These are phyloP conservation scores for Chascanopsetta lugubris DNA, from an alignment of 2,113 vertebrate genomes.

Conservation along the genomic window DNA sequence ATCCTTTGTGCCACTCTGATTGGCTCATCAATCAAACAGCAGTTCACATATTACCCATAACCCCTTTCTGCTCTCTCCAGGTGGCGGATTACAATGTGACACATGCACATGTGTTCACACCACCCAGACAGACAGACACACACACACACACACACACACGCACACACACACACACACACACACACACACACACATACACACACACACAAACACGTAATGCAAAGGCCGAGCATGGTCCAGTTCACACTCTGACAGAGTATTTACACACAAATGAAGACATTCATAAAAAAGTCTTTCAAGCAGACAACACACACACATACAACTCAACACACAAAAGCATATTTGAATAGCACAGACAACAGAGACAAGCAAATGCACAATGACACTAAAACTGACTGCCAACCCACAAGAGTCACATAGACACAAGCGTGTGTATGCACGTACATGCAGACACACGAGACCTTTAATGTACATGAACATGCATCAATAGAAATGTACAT, in stretches of 20 bases:
- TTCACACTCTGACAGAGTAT: not conserved
- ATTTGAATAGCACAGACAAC: no score
- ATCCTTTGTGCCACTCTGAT: slow-evolving; percentile 82
- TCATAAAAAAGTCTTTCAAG: no score
- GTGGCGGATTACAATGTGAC: slow-evolving; percentile 71
- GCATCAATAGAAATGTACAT: not conserved
- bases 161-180: slow-evolving; percentile 12
- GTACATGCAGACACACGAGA: not conserved
- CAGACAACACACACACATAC: no score
- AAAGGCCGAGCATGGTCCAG: no score
- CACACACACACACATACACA: not conserved
- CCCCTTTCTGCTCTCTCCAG: slow-evolving; percentile 72
- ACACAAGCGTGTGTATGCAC: no score
- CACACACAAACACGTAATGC: not conserved
- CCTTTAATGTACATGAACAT: not conserved
- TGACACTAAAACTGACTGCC: no score
- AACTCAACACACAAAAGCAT: no score
- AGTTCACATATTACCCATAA: slow-evolving; percentile 72
- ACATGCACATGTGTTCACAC: slow-evolving; percentile 30
- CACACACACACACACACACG: not conserved
- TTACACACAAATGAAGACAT: slow-evolving; percentile 4
- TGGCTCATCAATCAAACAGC: slow-evolving; percentile 83
- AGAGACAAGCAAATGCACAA: no score
- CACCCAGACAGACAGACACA: slow-evolving; percentile 10
- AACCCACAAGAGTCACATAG: no score